These are phyloP conservation scores for Amblyraja radiata DNA, from an alignment of 2,797 vertebrate species.

Conservation along the genomic window DNA sequence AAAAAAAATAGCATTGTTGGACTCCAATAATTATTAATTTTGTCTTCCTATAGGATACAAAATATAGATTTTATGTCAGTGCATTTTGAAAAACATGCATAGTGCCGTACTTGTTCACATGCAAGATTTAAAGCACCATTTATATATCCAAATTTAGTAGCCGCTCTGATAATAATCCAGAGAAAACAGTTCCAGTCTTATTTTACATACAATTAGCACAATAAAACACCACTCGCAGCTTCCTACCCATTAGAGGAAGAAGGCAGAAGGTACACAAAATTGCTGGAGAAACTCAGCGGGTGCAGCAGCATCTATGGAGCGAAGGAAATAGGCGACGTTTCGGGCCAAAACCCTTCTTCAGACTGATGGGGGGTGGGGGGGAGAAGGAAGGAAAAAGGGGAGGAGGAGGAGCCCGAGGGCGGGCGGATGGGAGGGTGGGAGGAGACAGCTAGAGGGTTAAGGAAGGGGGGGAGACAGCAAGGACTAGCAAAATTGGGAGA, in stretches of 20 bases:
- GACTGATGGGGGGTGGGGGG: no score
- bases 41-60: neutral
- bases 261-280: no score
- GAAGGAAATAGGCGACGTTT: no score
- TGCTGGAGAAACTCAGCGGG: no score
- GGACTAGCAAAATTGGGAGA: no score
- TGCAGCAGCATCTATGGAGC: no score
- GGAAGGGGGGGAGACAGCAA: no score
- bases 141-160: neutral
- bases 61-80: neutral
- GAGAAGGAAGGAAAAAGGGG: no score
- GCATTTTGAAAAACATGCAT: neutral
- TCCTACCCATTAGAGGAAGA: neutral
- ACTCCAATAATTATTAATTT: neutral
- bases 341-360: no score
- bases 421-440: no score
- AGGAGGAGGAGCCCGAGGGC: no score
- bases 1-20: neutral
- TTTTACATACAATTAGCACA: neutral
- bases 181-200: neutral
- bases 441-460: no score
- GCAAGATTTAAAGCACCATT: neutral
- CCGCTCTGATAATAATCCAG: neutral
- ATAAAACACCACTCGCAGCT: neutral
- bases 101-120: neutral